phyloP scores from a whole-genome alignment of 2,888 invertebrate species.

The Meloe dianella region DNA sequence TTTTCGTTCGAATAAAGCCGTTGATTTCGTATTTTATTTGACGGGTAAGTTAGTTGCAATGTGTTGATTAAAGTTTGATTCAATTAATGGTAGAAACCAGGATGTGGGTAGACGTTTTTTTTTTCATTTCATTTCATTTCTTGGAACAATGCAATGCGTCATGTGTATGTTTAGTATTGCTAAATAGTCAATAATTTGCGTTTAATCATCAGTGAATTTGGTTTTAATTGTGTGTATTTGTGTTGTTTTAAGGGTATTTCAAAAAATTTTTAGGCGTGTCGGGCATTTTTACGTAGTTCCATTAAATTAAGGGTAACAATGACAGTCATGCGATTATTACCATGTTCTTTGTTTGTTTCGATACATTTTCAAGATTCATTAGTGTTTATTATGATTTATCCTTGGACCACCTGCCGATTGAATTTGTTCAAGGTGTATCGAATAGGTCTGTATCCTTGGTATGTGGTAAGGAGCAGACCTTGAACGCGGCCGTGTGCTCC shows the following conservation, averaged over 20 bases:
- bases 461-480: conserved; percentile 48
- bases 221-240: background rate
- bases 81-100: background rate
- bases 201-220: background rate
- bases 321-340: background rate
- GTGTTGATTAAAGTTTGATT: background rate
- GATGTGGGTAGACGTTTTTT: conserved; percentile 26
- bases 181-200: conserved; percentile 21
- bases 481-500: conserved; percentile 44
- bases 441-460: conserved; percentile 47
- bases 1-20: background rate
- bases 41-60: conserved; percentile 23
- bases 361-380: no score
- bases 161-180: conserved; percentile 19
- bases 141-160: conserved; percentile 33
- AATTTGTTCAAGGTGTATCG: conserved; percentile 20
- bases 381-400: conserved; percentile 6
- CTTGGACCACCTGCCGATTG: conserved; percentile 37
- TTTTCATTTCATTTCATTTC: conserved; percentile 15
- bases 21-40: background rate
- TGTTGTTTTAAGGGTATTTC: conserved; percentile 6
- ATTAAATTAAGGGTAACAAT: background rate
- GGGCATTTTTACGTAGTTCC: background rate
- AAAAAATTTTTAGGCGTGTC: conserved; percentile 9
- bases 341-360: conserved; percentile 10